Conservation (phyloP, 2,797 vertebrate species). For the Semotilus atromaculatus region DNA sequence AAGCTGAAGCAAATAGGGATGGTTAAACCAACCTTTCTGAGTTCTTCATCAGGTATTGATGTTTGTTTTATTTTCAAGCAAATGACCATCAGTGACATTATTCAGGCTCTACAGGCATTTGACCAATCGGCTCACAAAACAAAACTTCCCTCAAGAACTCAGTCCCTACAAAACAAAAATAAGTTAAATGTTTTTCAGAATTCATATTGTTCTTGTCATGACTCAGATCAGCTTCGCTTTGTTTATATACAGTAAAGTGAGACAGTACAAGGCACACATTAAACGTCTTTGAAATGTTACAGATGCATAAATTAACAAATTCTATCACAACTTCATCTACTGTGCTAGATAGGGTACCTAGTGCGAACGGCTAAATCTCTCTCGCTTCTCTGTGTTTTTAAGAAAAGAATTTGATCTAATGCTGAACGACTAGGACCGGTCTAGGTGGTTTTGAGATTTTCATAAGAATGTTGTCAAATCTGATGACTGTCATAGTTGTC, state of each 20-base stretch:
- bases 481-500: not conserved
- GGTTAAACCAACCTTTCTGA: not conserved
- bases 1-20: not conserved
- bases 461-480: constrained; percentile 15
- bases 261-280: constrained; percentile 96
- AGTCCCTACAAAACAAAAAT: constrained; percentile 58
- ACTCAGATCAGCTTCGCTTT: constrained; percentile 73
- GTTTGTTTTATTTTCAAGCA: constrained; percentile 4
- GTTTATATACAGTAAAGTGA: constrained; percentile 85
- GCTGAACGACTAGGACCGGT: not conserved
- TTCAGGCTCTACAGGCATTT: constrained; percentile 40
- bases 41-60: not conserved
- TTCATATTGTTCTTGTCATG: constrained; percentile 82
- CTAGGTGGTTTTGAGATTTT: constrained; percentile 27
- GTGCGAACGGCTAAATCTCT: constrained; percentile 23
- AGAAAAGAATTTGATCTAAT: constrained; percentile 34
- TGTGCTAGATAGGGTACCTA: constrained; percentile 62
- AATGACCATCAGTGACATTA: constrained; percentile 4
- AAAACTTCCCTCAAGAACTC: constrained; percentile 52
- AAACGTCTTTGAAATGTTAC: constrained; percentile 74
- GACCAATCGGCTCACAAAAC: constrained; percentile 57
- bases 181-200: constrained; percentile 63
- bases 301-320: constrained; percentile 79
- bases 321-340: constrained; percentile 64
- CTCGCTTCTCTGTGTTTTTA: constrained; percentile 19